Conservation (phyloP, 2,113 vertebrate species). For the Dascyllus trimaculatus region DNA sequence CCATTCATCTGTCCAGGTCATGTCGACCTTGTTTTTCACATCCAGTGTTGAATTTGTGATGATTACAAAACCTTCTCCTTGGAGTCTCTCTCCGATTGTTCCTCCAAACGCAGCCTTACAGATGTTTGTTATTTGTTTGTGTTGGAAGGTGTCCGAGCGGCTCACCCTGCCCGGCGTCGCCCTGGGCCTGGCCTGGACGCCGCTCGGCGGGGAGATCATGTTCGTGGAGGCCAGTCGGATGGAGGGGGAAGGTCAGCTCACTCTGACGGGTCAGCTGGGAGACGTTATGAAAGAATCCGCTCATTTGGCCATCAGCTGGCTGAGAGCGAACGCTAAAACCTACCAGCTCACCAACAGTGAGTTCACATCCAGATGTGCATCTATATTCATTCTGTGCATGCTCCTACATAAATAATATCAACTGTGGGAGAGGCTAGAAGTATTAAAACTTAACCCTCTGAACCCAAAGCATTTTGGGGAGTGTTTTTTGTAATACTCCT, state of each 20-base stretch:
- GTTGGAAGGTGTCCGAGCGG: conserved; percentile 91
- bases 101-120: not conserved
- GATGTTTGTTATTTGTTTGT: conserved; percentile 4
- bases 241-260: conserved; percentile 97
- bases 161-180: conserved; percentile 95
- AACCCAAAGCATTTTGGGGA: too few species aligned
- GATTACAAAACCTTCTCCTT: not conserved
- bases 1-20: not conserved
- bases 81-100: not conserved
- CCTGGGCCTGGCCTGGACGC: conserved; percentile 95
- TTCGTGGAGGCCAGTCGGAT: conserved; percentile 97
- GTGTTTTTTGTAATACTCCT: too few species aligned
- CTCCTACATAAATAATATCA: too few species aligned
- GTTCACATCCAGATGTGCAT: conserved; percentile 29
- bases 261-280: conserved; percentile 94
- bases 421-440: too few species aligned
- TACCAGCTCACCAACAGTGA: conserved; percentile 93
- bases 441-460: too few species aligned
- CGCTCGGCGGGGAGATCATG: conserved; percentile 96
- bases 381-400: too few species aligned
- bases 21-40: not conserved
- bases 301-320: conserved; percentile 97
- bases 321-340: conserved; percentile 92
- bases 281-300: conserved; percentile 98
- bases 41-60: not conserved